Evolutionary conservation across 2,113 vertebrate species (phyloP), one percentile per base, ranked within the genome.

Genomic region (Petromus typicus): DNA sequence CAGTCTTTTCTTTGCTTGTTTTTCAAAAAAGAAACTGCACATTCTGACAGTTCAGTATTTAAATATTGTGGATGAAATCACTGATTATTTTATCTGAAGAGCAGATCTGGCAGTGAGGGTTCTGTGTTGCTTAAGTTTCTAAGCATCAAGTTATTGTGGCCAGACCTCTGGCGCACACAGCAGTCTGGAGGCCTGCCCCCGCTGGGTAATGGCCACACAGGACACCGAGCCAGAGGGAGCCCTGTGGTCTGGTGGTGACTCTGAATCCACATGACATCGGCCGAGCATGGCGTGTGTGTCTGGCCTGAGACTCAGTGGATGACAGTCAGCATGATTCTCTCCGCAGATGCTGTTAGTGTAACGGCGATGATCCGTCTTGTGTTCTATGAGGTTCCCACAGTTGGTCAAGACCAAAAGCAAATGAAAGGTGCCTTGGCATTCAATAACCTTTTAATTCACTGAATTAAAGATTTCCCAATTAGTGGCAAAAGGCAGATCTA

Each of bases 391-490:
- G 13, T 69, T 95, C 20, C 64, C 48, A 90, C 40, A 66, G 71
- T 76, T 96, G 45, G 2, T 88, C 61, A 88, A 89, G 85, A 94
- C 83, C 54, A 56, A 96, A 97, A 95, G 96, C 93, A 97, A 98
- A 98, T 89, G 20, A 98, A 97, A 97, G 97, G 85, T 96, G 66
- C 92, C 56, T 96, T 97, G 97, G 97, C 96, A 54, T 51, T 95
- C 90, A 91, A 91, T 89, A 91, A 98, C 64, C 64, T 85, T 97
- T 96, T 97, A 98, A 98, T 98, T 98, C 51, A 48, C 69, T 40
- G 91, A 98, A 98, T 98, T 98, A 98, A 97, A 92, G 95, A 96
- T 97, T 98, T 98, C 97, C 94, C 96, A 98, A 97, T 98, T 98
- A 98, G 90, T 95, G 90, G 95, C 94, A 89, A 97, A 98, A 98